Evolutionary conservation across 2,113 vertebrate genomes (phyloP), one percentile per base, ranked within the genome.

Genomic region (Eretmochelys imbricata): DNA sequence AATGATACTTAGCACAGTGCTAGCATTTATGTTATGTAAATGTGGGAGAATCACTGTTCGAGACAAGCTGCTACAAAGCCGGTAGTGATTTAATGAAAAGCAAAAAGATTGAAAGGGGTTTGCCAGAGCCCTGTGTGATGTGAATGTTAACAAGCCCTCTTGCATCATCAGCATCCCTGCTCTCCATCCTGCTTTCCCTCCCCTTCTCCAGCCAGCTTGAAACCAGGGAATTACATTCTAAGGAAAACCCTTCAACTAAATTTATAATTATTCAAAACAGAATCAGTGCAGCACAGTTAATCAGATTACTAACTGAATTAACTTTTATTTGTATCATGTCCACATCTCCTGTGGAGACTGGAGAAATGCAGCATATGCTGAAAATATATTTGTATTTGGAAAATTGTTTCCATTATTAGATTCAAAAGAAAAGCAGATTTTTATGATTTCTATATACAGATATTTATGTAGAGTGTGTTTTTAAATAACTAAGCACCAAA

Each of bases 141-240:
- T 80, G 96, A 97, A 98, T 97, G 87, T 51, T 95, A 97, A 98
- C 93, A 84, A 97, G 85, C 91, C 20, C 31, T 3, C 92, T 87
- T 89, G 82, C 81, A 12, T 78, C 97, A 96, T 80, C 93, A 94
- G 92, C 94, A 86, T 94, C 89, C 84, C 96, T 54, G 83, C 94
- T 90, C n/a, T 1, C 38, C 51, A 88, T 87, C 50, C 93, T 72
- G 5, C 62, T 87, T 54, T 75, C 94, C 54, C 76, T 84, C 87
- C 89, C 84, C 93, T 91, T 95, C 89, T 91, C 93, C 54, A 96
- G 91, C 90, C 96, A 96, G 38, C 90, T 96, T 84, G 76, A 95
- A 96, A 88, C 87, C 80, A 80, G 16, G 83, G 96, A 98, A 96
- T 91, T 96, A 93, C 4, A 2, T 75, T 90, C 87, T 90, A 84